Percentiles rank a stretch among this genome's conserved stretches.
These are phyloP conservation scores for Halcyon leucocephala DNA, from an alignment of 2,797 vertebrate genomes.

Conservation along the genomic window DNA sequence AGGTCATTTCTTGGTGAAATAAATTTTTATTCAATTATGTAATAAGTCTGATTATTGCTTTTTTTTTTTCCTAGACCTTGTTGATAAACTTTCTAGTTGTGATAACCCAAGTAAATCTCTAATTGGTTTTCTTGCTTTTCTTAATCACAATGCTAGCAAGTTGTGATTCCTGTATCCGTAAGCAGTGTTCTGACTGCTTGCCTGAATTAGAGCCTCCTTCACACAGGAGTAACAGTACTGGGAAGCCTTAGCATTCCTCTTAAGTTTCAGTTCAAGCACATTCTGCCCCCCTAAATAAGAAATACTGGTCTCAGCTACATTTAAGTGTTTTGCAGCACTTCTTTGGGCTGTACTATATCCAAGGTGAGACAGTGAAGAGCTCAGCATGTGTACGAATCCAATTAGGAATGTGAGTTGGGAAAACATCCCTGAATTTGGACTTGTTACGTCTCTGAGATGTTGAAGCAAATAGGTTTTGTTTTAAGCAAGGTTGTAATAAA, in stretches of 20 bases:
- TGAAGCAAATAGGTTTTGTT: neutral
- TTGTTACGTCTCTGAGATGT: neutral
- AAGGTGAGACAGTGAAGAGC: neutral
- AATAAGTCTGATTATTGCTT: neutral
- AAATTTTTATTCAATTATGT: neutral
- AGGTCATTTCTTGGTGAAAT: neutral
- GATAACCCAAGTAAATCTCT: neutral
- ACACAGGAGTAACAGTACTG: too few relatives aligned
- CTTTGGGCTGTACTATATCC: neutral
- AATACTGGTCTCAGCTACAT: neutral
- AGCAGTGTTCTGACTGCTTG: neutral
- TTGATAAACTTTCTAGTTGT: neutral
- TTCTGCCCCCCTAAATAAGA: neutral
- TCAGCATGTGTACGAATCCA: fast-evolving
- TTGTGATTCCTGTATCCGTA: neutral
- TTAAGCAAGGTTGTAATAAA: neutral
- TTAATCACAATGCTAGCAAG: neutral
- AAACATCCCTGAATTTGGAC: neutral
- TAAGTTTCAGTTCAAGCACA: neutral
- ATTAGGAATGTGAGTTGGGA: neutral
- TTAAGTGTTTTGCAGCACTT: neutral
- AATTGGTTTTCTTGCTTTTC: neutral
- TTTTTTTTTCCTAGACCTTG: neutral
- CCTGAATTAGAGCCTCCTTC: neutral
- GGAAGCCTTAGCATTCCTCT: neutral